phyloP scores from a whole-genome alignment of 2,888 invertebrate species.

The Drosophila paramelanica region DNA sequence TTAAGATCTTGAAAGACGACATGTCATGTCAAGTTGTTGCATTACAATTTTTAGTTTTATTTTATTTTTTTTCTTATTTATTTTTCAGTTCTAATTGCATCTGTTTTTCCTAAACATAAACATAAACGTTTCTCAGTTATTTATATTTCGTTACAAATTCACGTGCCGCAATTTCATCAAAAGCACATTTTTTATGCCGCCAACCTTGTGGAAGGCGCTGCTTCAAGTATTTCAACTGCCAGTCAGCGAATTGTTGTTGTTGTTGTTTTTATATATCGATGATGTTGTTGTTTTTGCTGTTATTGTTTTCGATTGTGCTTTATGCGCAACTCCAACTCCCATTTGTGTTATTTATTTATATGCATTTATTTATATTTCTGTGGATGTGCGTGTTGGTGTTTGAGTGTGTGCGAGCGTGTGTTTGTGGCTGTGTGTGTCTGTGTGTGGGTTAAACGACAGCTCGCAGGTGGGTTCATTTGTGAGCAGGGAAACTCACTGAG shows the following conservation, averaged over 20 bases:
- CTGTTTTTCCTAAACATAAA: background rate
- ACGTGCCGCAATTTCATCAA: conserved; percentile 43
- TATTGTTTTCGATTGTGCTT: conserved; percentile 57
- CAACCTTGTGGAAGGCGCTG: conserved; percentile 11
- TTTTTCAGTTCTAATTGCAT: background rate
- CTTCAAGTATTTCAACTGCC: conserved; percentile 43
- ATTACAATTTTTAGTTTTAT: background rate
- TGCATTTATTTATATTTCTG: conserved; percentile 60
- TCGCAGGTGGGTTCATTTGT: conserved; percentile 19
- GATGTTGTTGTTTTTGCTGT: conserved; percentile 20
- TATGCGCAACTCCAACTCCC: conserved; percentile 39
- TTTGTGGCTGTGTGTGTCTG: background rate
- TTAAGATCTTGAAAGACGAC: no score
- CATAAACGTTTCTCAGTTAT: conserved; percentile 13
- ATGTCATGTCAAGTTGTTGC: no score
- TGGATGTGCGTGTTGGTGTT: conserved; percentile 3
- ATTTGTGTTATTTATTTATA: conserved; percentile 54
- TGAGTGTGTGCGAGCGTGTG: conserved; percentile 1
- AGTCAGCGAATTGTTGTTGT: conserved; percentile 16
- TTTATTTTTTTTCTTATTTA: background rate
- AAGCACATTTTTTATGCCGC: conserved; percentile 45
- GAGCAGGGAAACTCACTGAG: conserved; percentile 10
- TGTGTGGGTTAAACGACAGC: background rate
- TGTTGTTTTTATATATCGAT: conserved; percentile 9
- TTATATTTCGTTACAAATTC: conserved; percentile 38